phyloP scores from a whole-genome alignment of 1,140 invertebrate species.

The Muscidifurax raptorellus region DNA sequence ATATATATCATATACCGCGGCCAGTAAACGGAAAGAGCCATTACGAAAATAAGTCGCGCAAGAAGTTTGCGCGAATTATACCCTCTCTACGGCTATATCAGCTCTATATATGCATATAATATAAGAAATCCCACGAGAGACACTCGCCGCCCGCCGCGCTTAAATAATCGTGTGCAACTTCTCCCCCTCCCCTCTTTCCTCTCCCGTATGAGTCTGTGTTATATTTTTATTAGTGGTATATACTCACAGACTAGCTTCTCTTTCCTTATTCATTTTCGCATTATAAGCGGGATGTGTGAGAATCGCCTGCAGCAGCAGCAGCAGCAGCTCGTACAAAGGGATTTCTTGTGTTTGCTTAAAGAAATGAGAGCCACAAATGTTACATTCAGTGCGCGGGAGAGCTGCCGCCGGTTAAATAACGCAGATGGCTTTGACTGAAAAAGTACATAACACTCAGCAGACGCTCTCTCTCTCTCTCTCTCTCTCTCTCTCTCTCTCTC shows the following conservation, averaged over 20 bases:
- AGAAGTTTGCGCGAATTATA: slow-evolving; percentile 49
- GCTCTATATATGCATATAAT: neutral
- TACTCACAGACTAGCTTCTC: too few relatives aligned
- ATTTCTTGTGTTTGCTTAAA: slow-evolving; percentile 41
- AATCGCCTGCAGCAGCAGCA: neutral
- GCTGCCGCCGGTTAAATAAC: slow-evolving; percentile 36
- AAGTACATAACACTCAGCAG: slow-evolving; percentile 37
- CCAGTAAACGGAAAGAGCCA: slow-evolving; percentile 51
- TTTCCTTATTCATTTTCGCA: neutral
- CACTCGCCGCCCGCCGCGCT: neutral
- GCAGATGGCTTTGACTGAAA: slow-evolving; percentile 40
- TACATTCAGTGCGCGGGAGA: neutral
- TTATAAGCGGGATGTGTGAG: neutral
- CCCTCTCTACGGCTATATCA: neutral
- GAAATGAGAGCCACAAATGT: slow-evolving; percentile 30
- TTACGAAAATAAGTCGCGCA: slow-evolving; percentile 47
- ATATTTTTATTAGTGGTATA: neutral
- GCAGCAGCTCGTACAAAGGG: slow-evolving; percentile 15
- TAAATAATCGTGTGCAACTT: neutral
- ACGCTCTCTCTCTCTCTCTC: neutral
- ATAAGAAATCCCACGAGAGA: neutral
- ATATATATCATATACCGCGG: too few relatives aligned
- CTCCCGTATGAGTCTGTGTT: too few relatives aligned
- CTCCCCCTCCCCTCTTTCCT: neutral
- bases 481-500: too few relatives aligned